Conservation (phyloP, 1,140 invertebrate genomes). For the Drosophila prosaltans region DNA sequence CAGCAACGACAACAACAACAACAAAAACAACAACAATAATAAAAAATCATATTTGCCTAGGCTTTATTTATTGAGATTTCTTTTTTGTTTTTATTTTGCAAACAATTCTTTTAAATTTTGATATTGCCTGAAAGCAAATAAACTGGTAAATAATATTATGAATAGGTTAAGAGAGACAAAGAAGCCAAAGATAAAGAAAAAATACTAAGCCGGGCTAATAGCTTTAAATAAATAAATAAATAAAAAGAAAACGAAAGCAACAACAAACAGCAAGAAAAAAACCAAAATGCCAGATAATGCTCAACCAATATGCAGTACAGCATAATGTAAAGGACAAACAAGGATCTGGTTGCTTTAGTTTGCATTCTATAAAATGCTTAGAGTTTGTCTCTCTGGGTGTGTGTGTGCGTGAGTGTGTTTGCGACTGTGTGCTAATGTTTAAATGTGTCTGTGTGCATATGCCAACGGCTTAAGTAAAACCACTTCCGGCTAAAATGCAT, state of each 20-base stretch:
- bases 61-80: neutral
- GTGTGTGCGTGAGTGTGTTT: neutral
- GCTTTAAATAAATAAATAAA: constrained; percentile 72
- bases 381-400: too few relatives aligned
- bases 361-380: neutral
- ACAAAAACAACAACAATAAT: neutral
- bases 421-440: neutral
- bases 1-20: neutral
- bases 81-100: neutral
- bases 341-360: constrained; percentile 6
- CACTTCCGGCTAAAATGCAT: constrained; percentile 74
- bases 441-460: constrained; percentile 35
- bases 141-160: neutral
- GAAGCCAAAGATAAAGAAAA: constrained; percentile 24
- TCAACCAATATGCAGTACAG: constrained; percentile 53
- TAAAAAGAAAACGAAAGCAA: neutral
- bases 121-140: neutral
- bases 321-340: constrained; percentile 47
- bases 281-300: constrained; percentile 58
- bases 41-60: constrained; percentile 6
- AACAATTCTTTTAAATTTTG: neutral
- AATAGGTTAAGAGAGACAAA: neutral
- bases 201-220: constrained; percentile 56
- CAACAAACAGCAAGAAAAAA: constrained; percentile 11
- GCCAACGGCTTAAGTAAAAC: constrained; percentile 61